Evolutionary conservation across 2,888 invertebrate species (phyloP).

Genomic region (Rhagophthalmus giganteus): DNA sequence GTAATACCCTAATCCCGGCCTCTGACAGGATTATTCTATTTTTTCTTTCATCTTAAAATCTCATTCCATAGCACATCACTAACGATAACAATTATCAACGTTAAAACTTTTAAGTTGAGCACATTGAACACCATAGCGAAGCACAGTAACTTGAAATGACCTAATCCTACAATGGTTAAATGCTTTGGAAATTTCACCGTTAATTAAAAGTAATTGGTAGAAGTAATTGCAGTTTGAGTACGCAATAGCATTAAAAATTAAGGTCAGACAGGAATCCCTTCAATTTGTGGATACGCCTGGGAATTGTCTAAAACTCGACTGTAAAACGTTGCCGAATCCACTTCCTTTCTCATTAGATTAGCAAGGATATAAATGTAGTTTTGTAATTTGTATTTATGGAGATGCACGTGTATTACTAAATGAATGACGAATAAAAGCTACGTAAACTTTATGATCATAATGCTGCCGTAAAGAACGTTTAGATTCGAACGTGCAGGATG

Average conservation of each 20-base stretch:
- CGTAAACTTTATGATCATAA: constrained; percentile 15
- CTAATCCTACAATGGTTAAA: constrained; percentile 7
- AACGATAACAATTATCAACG: background rate
- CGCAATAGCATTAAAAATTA: constrained; percentile 30
- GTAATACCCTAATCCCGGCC: no score
- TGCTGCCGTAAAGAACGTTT: constrained; percentile 10
- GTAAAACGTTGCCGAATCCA: constrained; percentile 15
- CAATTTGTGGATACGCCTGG: constrained; percentile 20
- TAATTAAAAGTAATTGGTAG: constrained; percentile 29
- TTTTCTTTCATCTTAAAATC: no score
- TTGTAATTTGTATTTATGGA: constrained; percentile 20
- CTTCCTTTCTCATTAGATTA: constrained; percentile 22
- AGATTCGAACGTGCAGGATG: constrained; percentile 11
- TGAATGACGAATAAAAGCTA: constrained; percentile 6
- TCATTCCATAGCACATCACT: no score
- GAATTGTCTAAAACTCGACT: constrained; percentile 16
- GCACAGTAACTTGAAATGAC: constrained; percentile 1
- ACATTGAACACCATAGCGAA: no score
- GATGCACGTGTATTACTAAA: constrained; percentile 4
- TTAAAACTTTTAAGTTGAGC: no score
- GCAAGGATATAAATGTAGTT: constrained; percentile 14
- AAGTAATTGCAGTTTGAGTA: constrained; percentile 27
- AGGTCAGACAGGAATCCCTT: constrained; percentile 26
- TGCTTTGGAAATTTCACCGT: constrained; percentile 20
- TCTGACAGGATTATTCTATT: no score